These are phyloP conservation scores for Sceloporus undulatus DNA, from an alignment of 2,113 vertebrate genomes.

Conservation along the genomic window DNA sequence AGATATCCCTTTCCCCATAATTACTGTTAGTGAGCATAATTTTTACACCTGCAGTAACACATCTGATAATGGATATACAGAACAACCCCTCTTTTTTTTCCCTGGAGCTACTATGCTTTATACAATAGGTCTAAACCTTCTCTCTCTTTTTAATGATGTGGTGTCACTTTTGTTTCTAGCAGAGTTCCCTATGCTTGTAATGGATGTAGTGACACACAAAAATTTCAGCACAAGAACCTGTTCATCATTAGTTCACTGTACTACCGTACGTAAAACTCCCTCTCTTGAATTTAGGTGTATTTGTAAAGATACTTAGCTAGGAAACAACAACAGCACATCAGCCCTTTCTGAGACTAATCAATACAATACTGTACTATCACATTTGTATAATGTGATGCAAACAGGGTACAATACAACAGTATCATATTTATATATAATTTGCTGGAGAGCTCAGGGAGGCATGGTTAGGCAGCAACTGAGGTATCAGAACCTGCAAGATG, in stretches of 20 bases:
- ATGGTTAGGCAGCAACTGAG: background rate
- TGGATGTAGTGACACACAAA: background rate
- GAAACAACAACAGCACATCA: background rate
- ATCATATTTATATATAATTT: no score
- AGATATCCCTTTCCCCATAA: background rate
- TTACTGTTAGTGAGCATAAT: background rate
- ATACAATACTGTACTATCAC: no score
- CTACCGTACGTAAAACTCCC: background rate
- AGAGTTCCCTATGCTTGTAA: background rate
- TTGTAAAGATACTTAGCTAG: background rate
- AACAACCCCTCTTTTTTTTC: background rate
- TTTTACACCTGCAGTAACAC: background rate
- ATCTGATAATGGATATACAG: background rate
- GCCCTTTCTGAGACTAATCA: background rate
- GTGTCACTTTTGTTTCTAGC: background rate
- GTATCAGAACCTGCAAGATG: background rate
- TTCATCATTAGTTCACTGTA: background rate
- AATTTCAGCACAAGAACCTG: background rate
- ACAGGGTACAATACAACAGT: no score
- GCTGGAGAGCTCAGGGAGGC: background rate
- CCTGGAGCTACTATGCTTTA: no score
- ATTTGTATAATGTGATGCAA: no score
- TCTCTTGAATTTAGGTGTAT: background rate
- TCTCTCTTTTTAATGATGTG: background rate
- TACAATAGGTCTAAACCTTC: background rate